Base-by-base conservation (phyloP, 2,888 invertebrate species). In the Lepidocyrtinus sp. region DNA sequence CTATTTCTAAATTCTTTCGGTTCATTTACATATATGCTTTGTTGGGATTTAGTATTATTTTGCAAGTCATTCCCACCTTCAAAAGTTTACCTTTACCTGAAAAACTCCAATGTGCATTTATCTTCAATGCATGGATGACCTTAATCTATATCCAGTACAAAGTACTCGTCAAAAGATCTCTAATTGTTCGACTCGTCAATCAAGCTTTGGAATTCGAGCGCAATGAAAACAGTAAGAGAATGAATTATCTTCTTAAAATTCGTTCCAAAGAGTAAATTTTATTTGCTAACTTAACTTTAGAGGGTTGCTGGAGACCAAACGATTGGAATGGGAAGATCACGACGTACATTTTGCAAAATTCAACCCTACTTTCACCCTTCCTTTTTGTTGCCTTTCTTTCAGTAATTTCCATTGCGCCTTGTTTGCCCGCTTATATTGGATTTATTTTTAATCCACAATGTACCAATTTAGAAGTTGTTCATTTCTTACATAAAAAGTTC, bases 301-400 rank as follows among this genome's bases (percentile, higher is more conserved):
- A 25, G 5, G 5, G 19, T 26, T 50, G 0, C 21, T 71, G 71
- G 71, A 19, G n/a, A 2, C 62, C 71, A 2, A 9, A 27, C 9
- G 61, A 59, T 27, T 70, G n/a, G 59, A 70, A 26, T 27, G 70
- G 27, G n/a, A 59, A 50, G 17, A n/a, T 72, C 12, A 26, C 63
- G 9, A 46, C 1, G 0, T 46, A 63, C 24, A n/a, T 62, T 22
- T 1, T 72, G 0, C 62, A 72, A 63, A 72, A 63, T 7, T 26
- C 63, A 5, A 0, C 63, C 2, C 7, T 72, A 5, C 3, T 63
- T 1, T n/a, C 63, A 1, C 72, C 63, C 2, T 24, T 72, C 0
- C 36, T 36, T 5, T 45, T 25, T 1, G 9, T 21, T 9, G 72
- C 63, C 1, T 63, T 19, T 24, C 1, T 24, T 0, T 2, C 3